phyloP scores from a whole-genome alignment of 2,797 vertebrate species.

The Craterocephalus amniculus region DNA sequence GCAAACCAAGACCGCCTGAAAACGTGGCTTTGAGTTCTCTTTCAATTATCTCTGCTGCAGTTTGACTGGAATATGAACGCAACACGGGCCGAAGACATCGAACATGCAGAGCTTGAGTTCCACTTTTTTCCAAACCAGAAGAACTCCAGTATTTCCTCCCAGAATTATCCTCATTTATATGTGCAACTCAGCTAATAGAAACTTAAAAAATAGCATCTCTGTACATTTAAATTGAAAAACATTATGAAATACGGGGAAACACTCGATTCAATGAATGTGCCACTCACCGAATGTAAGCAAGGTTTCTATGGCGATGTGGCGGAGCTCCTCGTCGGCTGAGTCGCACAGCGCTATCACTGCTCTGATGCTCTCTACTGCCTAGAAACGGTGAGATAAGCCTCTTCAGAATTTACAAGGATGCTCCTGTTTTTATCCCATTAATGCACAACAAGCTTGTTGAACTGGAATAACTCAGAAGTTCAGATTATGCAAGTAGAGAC shows the following conservation, averaged over 20 bases:
- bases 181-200: background rate
- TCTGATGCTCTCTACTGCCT: conserved; percentile 94
- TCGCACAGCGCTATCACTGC: conserved; percentile 91
- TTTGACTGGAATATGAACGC: background rate
- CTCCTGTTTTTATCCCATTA: background rate
- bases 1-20: background rate
- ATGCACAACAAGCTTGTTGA: background rate
- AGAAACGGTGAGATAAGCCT: background rate
- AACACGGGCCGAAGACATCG: background rate
- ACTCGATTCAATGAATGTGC: conserved; percentile 11
- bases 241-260: background rate
- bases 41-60: background rate
- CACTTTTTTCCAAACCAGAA: background rate
- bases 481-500: conserved; percentile 21
- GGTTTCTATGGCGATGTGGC: conserved; percentile 92
- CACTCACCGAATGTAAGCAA: conserved; percentile 93
- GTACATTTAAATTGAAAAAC: background rate
- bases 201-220: background rate
- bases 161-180: background rate
- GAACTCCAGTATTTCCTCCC: background rate
- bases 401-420: background rate
- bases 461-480: background rate
- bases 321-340: conserved; percentile 91
- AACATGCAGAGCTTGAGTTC: background rate
- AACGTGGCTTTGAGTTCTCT: background rate